Evolutionary conservation across 2,888 invertebrate genomes (phyloP).

Genomic region (Leptopilina syphax): DNA sequence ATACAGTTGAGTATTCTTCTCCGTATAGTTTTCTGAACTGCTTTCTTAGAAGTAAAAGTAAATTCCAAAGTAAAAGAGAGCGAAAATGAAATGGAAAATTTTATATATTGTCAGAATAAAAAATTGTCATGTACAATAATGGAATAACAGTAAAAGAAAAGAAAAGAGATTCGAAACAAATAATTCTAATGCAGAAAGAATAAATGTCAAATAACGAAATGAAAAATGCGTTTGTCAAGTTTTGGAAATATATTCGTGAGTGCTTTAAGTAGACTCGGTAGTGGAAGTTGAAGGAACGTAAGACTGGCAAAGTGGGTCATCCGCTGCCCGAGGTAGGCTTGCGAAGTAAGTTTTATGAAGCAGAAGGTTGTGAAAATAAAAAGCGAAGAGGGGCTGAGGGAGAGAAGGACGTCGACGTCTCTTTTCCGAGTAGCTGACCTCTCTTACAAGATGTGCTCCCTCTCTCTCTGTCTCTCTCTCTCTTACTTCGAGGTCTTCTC

Average conservation of each 20-base stretch:
- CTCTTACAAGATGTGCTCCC: background rate
- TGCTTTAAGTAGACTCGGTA: constrained; percentile 19
- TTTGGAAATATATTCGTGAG: constrained; percentile 16
- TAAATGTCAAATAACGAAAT: background rate
- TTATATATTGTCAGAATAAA: no score
- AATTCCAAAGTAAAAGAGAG: no score
- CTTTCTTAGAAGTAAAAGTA: no score
- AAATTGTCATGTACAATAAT: no score
- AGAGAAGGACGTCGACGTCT: constrained; percentile 9
- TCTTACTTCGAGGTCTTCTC: background rate
- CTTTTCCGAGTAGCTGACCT: constrained; percentile 30
- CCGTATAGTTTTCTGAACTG: no score
- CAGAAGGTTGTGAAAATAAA: constrained; percentile 42
- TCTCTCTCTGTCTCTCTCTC: background rate
- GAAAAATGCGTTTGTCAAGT: constrained; percentile 8
- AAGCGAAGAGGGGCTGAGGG: background rate
- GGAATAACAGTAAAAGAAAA: background rate
- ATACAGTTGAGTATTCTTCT: no score
- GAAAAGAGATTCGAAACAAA: background rate
- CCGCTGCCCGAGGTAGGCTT: constrained; percentile 68
- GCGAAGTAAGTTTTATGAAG: constrained; percentile 58
- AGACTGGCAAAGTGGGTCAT: constrained; percentile 68
- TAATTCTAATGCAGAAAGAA: background rate
- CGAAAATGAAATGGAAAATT: no score
- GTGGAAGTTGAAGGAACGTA: constrained; percentile 9